These are phyloP conservation scores for Prosapia bicincta DNA, from an alignment of 2,888 invertebrate genomes.

Conservation along the genomic window DNA sequence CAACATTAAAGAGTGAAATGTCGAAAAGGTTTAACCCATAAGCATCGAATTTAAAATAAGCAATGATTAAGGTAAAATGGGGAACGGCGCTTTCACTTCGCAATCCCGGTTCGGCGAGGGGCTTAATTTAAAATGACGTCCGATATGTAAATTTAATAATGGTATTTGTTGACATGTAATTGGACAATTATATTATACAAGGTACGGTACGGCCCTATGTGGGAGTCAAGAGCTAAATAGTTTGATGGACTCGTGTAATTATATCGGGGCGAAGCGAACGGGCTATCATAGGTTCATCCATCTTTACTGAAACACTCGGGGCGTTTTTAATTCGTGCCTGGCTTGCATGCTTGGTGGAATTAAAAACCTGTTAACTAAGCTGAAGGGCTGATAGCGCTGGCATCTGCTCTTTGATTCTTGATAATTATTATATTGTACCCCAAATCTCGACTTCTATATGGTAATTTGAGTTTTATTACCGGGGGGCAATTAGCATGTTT, in stretches of 20 bases:
- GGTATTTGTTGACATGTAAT: conserved; percentile 17
- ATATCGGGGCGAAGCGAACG: not conserved
- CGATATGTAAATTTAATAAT: conserved; percentile 26
- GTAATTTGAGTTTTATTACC: conserved; percentile 9
- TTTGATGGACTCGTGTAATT: not conserved
- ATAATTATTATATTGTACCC: conserved; percentile 21
- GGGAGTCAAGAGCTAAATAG: not conserved
- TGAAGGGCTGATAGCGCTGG: conserved; percentile 6
- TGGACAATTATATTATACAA: conserved; percentile 16
- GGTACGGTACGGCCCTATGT: not conserved
- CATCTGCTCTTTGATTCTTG: conserved; percentile 24
- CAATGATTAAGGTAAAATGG: too few relatives aligned
- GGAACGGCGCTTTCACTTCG: too few relatives aligned
- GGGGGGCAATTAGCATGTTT: conserved; percentile 2
- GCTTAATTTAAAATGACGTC: not conserved
- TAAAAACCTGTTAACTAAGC: conserved; percentile 26
- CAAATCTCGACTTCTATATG: conserved; percentile 10
- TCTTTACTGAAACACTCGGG: conserved; percentile 9
- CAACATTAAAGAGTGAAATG: too few relatives aligned
- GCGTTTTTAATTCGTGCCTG: conserved; percentile 11
- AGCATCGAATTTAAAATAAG: too few relatives aligned
- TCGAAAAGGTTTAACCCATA: too few relatives aligned
- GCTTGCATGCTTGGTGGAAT: conserved; percentile 6
- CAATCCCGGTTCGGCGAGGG: too few relatives aligned
- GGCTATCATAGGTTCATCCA: conserved; percentile 11